A percentile compares a stretch with the other conserved stretches of the same genome.
phyloP scores from a whole-genome alignment of 2,797 vertebrate species.

The Sciurus carolinensis region DNA sequence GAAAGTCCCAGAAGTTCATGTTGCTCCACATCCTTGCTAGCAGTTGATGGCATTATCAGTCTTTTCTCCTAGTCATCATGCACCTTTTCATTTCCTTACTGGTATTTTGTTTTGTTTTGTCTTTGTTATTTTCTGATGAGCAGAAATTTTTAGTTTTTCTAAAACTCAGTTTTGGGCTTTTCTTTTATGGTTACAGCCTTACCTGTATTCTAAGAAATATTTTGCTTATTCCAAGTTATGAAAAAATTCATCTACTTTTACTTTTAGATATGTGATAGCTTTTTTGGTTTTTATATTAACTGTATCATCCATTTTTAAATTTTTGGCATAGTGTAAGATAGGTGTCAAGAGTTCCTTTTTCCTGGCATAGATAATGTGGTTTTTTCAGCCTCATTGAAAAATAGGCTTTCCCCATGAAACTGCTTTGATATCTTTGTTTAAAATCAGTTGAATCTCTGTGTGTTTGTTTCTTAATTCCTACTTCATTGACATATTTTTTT shows the following conservation, averaged over 20 bases:
- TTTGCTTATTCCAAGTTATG: background rate
- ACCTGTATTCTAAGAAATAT: background rate
- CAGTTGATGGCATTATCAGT: background rate
- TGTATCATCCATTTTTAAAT: background rate
- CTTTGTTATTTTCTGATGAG: background rate
- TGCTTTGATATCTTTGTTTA: background rate
- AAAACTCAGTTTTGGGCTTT: background rate
- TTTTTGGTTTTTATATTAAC: background rate
- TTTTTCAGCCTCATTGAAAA: background rate
- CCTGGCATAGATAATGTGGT: background rate
- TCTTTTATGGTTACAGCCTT: background rate
- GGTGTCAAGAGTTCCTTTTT: background rate
- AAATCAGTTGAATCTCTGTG: background rate
- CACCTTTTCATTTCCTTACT: background rate
- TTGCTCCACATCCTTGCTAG: background rate
- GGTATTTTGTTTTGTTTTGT: background rate
- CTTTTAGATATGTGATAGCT: background rate
- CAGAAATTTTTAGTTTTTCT: background rate
- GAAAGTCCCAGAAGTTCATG: background rate
- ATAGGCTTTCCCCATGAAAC: constrained; percentile 1
- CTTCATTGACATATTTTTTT: background rate
- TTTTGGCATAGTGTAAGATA: background rate
- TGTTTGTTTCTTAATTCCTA: background rate
- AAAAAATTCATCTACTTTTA: background rate
- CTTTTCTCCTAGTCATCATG: background rate